Conservation (phyloP, 2,888 invertebrate species). For the Chaitophorus viminalis region DNA sequence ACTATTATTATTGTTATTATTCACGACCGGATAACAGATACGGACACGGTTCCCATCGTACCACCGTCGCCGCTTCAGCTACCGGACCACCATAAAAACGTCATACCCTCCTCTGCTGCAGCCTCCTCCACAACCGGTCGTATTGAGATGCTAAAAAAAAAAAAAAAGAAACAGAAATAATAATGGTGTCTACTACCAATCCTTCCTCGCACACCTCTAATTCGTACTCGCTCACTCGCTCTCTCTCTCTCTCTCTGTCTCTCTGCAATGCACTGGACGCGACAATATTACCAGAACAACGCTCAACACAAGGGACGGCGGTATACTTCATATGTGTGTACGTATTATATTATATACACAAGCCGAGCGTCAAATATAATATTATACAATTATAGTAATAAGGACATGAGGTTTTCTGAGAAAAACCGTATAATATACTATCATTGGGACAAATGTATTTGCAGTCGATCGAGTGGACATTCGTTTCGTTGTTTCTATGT, state of each 20-base stretch:
- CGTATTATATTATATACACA: no score
- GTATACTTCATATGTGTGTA: neutral
- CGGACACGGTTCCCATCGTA: neutral
- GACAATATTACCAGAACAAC: neutral
- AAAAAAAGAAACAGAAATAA: no score
- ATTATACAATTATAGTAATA: no score
- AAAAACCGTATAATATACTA: neutral
- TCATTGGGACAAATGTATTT: neutral
- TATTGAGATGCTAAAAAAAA: neutral
- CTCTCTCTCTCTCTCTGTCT: no score
- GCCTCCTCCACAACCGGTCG: neutral
- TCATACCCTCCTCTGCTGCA: neutral
- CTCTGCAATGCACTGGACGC: neutral
- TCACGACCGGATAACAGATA: no score
- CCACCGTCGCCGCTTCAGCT: neutral
- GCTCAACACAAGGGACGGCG: neutral
- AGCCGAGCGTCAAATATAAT: no score
- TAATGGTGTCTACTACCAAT: no score
- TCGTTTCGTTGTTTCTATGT: no score
- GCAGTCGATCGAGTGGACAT: no score
- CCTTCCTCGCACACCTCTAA: no score
- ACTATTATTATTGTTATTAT: no score
- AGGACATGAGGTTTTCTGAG: neutral
- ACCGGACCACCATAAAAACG: conserved; percentile 17
- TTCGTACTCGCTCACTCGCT: no score